These are phyloP conservation scores for Lasiommata megera DNA, from an alignment of 2,888 invertebrate genomes.

Conservation along the genomic window DNA sequence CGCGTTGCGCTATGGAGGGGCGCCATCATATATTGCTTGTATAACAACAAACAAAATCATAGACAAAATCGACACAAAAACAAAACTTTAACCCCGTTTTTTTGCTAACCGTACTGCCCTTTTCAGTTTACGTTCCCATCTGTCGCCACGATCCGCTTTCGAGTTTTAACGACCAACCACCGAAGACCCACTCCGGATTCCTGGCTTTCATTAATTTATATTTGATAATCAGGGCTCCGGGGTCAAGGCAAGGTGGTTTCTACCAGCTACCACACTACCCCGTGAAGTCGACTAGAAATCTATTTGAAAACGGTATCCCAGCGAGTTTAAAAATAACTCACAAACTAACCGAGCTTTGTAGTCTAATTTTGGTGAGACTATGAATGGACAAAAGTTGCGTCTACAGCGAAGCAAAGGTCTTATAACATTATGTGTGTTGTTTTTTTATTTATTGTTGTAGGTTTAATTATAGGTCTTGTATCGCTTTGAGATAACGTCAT, in stretches of 20 bases:
- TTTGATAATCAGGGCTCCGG: conserved; percentile 24
- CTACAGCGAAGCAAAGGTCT: background rate
- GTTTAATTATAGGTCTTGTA: too few relatives aligned
- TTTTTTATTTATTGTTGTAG: too few relatives aligned
- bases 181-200: conserved; percentile 42
- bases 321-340: conserved; percentile 59
- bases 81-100: conserved; percentile 18
- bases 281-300: conserved; percentile 52
- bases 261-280: conserved; percentile 43
- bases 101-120: conserved; percentile 55
- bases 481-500: too few relatives aligned
- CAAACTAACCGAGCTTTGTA: conserved; percentile 13
- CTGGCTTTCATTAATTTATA: conserved; percentile 27
- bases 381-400: conserved; percentile 2
- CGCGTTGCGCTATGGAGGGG: too few relatives aligned
- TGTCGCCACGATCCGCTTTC: conserved; percentile 70
- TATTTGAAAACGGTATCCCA: conserved; percentile 62
- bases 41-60: background rate
- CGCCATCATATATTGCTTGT: too few relatives aligned
- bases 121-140: conserved; percentile 73
- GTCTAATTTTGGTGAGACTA: conserved; percentile 9
- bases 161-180: conserved; percentile 44
- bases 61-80: background rate
- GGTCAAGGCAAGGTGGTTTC: conserved; percentile 47
- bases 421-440: too few relatives aligned